Percentiles rank a stretch among this genome's conserved stretches.
phyloP scores from a whole-genome alignment of 1,140 invertebrate species.

The Drosophila obscura region DNA sequence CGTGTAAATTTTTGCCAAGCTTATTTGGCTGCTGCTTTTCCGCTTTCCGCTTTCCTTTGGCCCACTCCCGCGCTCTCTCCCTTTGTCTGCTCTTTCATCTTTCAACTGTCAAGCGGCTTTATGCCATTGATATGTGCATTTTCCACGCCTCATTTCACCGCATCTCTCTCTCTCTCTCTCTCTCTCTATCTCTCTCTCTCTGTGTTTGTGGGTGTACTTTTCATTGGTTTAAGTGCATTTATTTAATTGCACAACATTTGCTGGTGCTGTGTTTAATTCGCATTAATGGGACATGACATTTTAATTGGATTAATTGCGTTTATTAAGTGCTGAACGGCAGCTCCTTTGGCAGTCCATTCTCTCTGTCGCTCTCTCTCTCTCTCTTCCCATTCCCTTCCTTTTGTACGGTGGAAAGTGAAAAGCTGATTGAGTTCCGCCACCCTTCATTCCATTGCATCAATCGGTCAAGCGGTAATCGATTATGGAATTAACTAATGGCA shows the following conservation, averaged over 20 bases:
- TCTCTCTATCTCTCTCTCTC: slow-evolving; percentile 1
- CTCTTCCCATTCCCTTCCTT: neutral
- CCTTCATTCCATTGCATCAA: neutral
- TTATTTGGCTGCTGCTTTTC: slow-evolving; percentile 19
- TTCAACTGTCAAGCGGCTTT: slow-evolving; percentile 43
- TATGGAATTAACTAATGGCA: neutral
- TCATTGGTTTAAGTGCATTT: slow-evolving; percentile 77
- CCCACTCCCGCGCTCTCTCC: neutral
- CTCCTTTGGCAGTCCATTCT: too few species aligned
- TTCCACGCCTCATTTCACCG: neutral
- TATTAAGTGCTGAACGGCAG: slow-evolving; percentile 62
- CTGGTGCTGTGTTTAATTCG: slow-evolving; percentile 59
- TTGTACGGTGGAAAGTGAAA: slow-evolving; percentile 34
- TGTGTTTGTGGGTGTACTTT: slow-evolving; percentile 20
- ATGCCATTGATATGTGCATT: slow-evolving; percentile 22
- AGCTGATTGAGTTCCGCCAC: slow-evolving; percentile 35
- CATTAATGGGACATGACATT: slow-evolving; percentile 81
- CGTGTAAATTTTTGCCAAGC: slow-evolving; percentile 60
- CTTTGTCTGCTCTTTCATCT: slow-evolving; percentile 20
- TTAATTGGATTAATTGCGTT: slow-evolving; percentile 81
- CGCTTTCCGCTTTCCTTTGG: neutral
- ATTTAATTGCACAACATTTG: slow-evolving; percentile 78
- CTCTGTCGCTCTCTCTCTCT: neutral
- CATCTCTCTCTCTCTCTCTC: too few species aligned
- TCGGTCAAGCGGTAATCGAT: slow-evolving; percentile 13